Evolutionary conservation across 1,140 invertebrate genomes (phyloP), one percentile per base, ranked within the genome.

Genomic region (Penaeus indicus): DNA sequence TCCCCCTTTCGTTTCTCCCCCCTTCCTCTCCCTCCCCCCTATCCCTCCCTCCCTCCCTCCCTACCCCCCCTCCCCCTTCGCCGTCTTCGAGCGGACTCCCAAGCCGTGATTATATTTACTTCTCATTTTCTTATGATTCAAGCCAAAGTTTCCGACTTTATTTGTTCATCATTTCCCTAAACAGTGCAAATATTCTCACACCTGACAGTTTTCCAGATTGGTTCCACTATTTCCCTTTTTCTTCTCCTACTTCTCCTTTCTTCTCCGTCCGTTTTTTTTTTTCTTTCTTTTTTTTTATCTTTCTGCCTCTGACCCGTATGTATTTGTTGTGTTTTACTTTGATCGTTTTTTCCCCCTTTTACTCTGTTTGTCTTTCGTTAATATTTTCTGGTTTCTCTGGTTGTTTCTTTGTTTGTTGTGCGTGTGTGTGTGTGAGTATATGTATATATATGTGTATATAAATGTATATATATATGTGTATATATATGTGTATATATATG

Each of bases 81-180:
- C 21, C 72, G 42, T 75, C 42, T 75, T 27, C 19, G 72, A 75
- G 42, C 72, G 72, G 72, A 25, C 72, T 75, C 16, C 27, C 38
- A 22, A 18, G 25, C 16, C n/a, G 63, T 27, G 82, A 69, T 84
- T 84, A 84, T 84, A 84, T 84, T 84, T 84, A 84, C 82, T 84
- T 84, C 82, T 84, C 82, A 84, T 84, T 84, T 84, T 84, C 82
- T 69, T 84, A 64, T 69, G 82, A 69, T 84, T 47, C 82, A 47
- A 64, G 27, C 63, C 82, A 69, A 69, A 69, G 63, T 84, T 84
- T 69, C 32, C 32, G 82, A 25, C 64, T 32, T 62, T 84, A 84
- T 84, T 84, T 84, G 82, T 84, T 84, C 82, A 84, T 84, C 63
- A 84, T 84, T 84, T 84, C 63, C 63, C 82, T 67, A 84, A 84